These are phyloP conservation scores for Eupithecia pulchellata DNA, from an alignment of 2,888 invertebrate species.

Conservation along the genomic window DNA sequence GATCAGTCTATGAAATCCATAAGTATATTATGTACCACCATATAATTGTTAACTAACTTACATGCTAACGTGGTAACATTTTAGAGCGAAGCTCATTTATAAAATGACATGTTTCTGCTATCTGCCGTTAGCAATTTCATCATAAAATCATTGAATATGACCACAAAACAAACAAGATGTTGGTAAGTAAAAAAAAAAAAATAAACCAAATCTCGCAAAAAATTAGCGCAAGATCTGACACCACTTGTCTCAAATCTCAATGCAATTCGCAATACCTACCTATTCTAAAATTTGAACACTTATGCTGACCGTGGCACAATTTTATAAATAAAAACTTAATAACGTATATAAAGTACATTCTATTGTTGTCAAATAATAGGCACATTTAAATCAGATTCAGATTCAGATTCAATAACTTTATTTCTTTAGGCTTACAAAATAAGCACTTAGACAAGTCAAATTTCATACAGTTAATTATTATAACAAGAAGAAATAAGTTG, in stretches of 20 bases:
- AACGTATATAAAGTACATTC: neutral
- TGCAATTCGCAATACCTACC: too few species aligned
- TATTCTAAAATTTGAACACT: neutral
- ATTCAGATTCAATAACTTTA: too few species aligned
- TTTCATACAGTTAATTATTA: too few species aligned
- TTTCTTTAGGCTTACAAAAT: too few species aligned
- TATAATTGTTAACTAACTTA: neutral
- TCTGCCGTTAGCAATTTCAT: too few species aligned
- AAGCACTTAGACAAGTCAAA: too few species aligned
- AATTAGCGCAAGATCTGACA: slow-evolving; percentile 1
- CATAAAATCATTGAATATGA: neutral
- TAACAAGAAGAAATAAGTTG: too few species aligned
- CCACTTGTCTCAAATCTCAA: too few species aligned
- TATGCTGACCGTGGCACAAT: slow-evolving; percentile 24
- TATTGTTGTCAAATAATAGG: neutral
- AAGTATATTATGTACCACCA: neutral
- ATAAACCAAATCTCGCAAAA: neutral
- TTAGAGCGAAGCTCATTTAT: neutral
- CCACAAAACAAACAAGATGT: neutral
- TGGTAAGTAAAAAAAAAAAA: neutral
- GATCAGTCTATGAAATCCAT: neutral
- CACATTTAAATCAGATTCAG: too few species aligned
- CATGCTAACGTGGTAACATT: neutral
- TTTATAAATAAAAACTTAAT: slow-evolving; percentile 5
- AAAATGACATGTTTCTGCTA: neutral